Conservation (phyloP, 2,113 vertebrate species). For the Eubucco bourcierii region DNA sequence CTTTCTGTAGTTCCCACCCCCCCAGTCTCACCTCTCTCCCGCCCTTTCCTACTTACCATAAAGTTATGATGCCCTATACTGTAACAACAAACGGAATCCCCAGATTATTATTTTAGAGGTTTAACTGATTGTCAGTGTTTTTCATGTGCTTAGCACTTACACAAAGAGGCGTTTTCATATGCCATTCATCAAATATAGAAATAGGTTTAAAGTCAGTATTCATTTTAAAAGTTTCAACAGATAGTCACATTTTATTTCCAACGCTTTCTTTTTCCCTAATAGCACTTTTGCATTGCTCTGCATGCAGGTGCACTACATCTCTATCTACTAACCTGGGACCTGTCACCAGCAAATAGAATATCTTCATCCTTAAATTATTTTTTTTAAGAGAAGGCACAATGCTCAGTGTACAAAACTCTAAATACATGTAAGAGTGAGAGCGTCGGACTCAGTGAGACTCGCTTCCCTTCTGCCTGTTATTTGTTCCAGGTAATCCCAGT, state of each 20-base stretch:
- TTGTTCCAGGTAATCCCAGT: neutral
- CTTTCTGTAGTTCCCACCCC: neutral
- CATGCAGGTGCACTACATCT: neutral
- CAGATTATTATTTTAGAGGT: constrained; percentile 57
- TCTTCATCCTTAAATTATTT: neutral
- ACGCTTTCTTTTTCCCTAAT: neutral
- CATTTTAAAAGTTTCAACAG: constrained; percentile 34
- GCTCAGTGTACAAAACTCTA: neutral
- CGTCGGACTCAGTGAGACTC: neutral
- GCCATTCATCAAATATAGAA: constrained; percentile 39
- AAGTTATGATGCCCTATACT: constrained; percentile 44
- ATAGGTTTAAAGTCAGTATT: constrained; percentile 10
- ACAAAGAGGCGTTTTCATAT: constrained; percentile 47
- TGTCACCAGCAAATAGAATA: neutral
- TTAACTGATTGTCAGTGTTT: constrained; percentile 50
- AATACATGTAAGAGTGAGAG: neutral
- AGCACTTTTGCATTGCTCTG: neutral
- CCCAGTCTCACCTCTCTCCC: constrained; percentile 14
- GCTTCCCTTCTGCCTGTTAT: neutral
- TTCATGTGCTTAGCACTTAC: constrained; percentile 8
- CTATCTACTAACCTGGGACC: neutral
- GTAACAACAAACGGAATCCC: constrained; percentile 51
- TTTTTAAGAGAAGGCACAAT: neutral
- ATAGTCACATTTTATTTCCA: constrained; percentile 24
- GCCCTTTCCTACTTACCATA: constrained; percentile 5